phyloP scores from a whole-genome alignment of 2,113 vertebrate genomes.

The Columba janthina region DNA sequence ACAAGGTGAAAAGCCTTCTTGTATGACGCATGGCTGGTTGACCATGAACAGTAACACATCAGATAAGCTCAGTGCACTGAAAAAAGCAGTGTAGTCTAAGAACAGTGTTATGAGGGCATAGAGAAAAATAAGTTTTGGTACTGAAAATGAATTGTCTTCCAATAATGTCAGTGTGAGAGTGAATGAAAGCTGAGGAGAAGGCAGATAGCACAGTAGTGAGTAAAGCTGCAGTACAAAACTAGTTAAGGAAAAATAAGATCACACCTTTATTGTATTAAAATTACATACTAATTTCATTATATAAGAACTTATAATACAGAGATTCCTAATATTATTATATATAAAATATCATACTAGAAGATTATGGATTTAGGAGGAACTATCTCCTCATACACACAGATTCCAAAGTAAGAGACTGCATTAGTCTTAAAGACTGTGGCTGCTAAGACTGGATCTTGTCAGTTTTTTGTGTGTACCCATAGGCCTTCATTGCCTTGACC shows the following conservation, averaged over 20 bases:
- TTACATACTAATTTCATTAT: neutral
- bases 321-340: neutral
- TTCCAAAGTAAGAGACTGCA: neutral
- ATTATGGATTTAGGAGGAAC: neutral
- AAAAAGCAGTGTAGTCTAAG: neutral
- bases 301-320: neutral
- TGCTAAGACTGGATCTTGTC: neutral
- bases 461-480: neutral
- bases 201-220: neutral
- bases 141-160: neutral
- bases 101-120: neutral
- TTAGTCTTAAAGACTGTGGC: neutral
- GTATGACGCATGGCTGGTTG: neutral
- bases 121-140: neutral
- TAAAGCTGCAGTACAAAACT: neutral
- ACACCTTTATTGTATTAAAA: neutral
- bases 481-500: neutral
- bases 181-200: neutral
- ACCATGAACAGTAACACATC: neutral
- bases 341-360: neutral
- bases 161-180: neutral
- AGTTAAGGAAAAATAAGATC: neutral
- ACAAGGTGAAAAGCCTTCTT: neutral
- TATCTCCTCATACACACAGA: neutral
- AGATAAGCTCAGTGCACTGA: neutral